Percentiles rank a stretch among this genome's conserved stretches.
Evolutionary conservation across 1,140 invertebrate genomes (phyloP).

Genomic region (Drosophila kohkoa): DNA sequence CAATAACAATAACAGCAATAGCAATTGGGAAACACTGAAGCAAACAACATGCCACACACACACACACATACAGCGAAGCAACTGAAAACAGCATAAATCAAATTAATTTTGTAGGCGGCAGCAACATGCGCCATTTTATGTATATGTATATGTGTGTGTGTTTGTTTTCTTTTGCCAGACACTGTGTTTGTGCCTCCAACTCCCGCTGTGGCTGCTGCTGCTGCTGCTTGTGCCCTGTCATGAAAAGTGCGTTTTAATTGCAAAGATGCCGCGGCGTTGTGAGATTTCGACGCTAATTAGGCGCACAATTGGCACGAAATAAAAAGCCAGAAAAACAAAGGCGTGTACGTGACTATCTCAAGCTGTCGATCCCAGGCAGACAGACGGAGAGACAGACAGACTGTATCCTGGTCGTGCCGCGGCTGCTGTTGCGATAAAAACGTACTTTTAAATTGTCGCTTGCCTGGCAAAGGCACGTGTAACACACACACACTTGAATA

Average conservation of each 20-base stretch:
- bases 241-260: conserved; percentile 81
- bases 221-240: not conserved
- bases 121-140: conserved; percentile 71
- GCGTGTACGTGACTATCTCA: conserved; percentile 79
- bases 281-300: conserved; percentile 76
- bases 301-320: conserved; percentile 80
- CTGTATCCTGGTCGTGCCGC: conserved; percentile 12
- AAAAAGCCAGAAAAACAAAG: conserved; percentile 75
- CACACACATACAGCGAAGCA: conserved; percentile 25
- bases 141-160: conserved; percentile 13
- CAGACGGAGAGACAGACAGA: not conserved
- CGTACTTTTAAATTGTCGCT: conserved; percentile 78
- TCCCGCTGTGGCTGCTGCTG: not conserved
- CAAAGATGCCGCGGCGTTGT: conserved; percentile 69
- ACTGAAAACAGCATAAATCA: conserved; percentile 71
- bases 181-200: not conserved
- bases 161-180: conserved; percentile 24
- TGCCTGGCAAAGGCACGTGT: conserved; percentile 63
- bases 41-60: conserved; percentile 52
- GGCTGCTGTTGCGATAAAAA: conserved; percentile 54
- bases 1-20: conserved; percentile 10
- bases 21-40: conserved; percentile 33
- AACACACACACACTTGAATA: conserved; percentile 11
- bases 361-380: conserved; percentile 66
- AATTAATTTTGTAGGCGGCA: conserved; percentile 79